Evolutionary conservation across 2,797 vertebrate genomes (phyloP).

Genomic region (Neomorphus geoffroyi): DNA sequence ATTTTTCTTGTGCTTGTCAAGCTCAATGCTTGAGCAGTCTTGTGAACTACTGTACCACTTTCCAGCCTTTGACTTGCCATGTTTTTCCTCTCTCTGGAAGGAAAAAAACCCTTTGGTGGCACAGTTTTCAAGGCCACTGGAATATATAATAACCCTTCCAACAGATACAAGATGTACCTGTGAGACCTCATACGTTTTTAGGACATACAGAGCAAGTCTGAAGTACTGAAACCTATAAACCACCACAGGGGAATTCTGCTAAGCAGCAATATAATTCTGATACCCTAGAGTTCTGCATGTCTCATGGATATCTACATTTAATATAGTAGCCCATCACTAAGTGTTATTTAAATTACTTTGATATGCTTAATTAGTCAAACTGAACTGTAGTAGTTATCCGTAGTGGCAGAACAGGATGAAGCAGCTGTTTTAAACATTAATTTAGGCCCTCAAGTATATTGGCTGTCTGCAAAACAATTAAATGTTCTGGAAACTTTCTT

Average conservation of each 20-base stretch:
- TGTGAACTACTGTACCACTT: background rate
- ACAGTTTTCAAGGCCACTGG: background rate
- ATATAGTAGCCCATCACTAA: background rate
- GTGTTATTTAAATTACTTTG: conserved; percentile 41
- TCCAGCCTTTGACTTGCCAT: background rate
- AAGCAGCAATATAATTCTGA: background rate
- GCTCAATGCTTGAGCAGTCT: background rate
- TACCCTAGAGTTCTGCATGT: background rate
- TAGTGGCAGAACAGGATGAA: conserved; percentile 54
- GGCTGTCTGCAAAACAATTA: conserved; percentile 41
- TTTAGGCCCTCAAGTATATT: background rate
- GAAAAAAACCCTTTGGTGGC: background rate
- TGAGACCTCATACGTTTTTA: background rate
- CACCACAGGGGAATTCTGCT: background rate
- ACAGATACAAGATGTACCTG: background rate
- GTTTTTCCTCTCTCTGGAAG: background rate
- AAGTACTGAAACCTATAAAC: background rate
- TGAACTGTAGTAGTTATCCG: background rate
- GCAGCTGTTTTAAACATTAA: conserved; percentile 20
- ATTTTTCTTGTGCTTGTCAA: background rate
- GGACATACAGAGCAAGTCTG: background rate
- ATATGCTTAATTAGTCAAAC: conserved; percentile 32
- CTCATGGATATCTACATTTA: background rate
- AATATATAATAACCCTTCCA: background rate
- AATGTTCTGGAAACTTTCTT: conserved; percentile 24